phyloP scores from a whole-genome alignment of 1,140 invertebrate genomes.

The Helicoverpa armigera region DNA sequence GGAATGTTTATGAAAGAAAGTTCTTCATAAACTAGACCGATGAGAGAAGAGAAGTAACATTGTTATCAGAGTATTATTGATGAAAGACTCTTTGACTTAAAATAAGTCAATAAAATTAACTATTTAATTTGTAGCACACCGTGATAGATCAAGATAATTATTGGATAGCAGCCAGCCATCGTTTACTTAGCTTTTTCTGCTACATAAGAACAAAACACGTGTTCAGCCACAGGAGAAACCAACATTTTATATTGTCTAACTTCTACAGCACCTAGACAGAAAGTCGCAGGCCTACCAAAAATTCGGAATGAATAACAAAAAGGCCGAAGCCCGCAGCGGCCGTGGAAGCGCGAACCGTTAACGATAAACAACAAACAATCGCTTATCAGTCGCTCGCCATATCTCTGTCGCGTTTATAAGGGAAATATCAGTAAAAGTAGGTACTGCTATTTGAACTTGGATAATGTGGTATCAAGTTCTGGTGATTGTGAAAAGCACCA shows the following conservation, averaged over 20 bases:
- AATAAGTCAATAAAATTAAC: too few relatives aligned
- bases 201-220: not conserved
- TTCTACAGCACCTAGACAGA: not conserved
- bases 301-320: conserved; percentile 25
- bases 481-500: too few relatives aligned
- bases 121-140: too few relatives aligned
- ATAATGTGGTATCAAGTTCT: not conserved
- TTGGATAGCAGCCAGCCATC: too few relatives aligned
- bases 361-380: conserved; percentile 35
- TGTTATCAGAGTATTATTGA: not conserved
- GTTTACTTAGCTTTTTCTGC: too few relatives aligned
- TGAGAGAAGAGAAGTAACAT: not conserved
- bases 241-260: not conserved
- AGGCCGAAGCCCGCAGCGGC: not conserved
- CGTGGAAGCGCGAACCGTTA: not conserved
- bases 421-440: not conserved
- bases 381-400: conserved; percentile 8
- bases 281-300: conserved; percentile 1
- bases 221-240: too few relatives aligned
- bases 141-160: too few relatives aligned
- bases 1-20: not conserved
- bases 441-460: not conserved
- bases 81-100: too few relatives aligned
- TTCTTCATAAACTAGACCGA: not conserved
- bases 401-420: conserved; percentile 1